Base-by-base conservation (phyloP, 1,140 invertebrate species). In the Ectropis grisescens region DNA sequence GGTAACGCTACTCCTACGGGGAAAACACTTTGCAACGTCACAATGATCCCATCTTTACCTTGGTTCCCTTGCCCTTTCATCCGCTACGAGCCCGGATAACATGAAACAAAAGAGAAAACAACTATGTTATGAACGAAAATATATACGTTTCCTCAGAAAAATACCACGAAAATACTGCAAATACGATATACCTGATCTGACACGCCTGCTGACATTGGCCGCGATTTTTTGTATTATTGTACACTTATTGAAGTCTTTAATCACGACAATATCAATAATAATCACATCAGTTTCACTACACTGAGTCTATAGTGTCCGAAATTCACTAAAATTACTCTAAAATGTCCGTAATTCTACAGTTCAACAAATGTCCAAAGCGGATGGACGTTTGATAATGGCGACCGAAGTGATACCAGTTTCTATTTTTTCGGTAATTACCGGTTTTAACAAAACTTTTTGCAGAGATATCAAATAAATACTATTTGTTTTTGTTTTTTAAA, bases 41-140 rank as follows among this genome's bases (percentile, higher is more conserved):
- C 58, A 76, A 65, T 50, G 52, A 47, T 54, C 57, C 34, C 29
- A 53, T 71, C 68, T 84, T 84, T 87, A 89, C 88, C 88, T 89
- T 89, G 87, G 82, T 91, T 92, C 85, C 90, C 88, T 88, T 92
- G 91, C 88, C 91, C 91, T 92, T 93, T 93, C 90, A 93, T 93
- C 89, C 91, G 91, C 91, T 93, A 86, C 70, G 83, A 47, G 43
- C 22, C 49, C 49, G 53, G 72, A 43, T 50, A 48, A 82, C 78
- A 85, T 85, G 82, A 80, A 85, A 85, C 70, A 82, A 81, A 68
- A 66, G 56, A 72, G 42, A 58, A 47, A 53, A 56, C 32, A 39
- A 44, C 29, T 41, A 43, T 36, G 47, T 59, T 54, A 59, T 45
- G 38, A 33, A 43, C 46, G 8, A 4, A 19, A 19, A 19, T 19